Evolutionary conservation across 2,797 vertebrate genomes (phyloP), one percentile per base, ranked within the genome.

Genomic region (Menidia menidia): DNA sequence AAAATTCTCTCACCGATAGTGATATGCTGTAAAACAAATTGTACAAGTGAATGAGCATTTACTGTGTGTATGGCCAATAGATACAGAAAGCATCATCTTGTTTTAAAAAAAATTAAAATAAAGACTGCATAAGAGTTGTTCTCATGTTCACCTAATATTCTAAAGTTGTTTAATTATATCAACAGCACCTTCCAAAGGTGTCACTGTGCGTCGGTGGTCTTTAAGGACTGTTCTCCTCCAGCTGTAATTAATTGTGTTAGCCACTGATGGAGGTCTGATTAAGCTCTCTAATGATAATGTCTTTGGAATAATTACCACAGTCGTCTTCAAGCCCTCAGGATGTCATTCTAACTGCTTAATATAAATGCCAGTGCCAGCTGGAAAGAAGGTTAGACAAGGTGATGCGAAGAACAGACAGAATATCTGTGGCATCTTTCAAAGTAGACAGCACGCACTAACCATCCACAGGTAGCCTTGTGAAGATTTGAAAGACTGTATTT

Each of bases 191-290:
- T 45, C 64, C 18, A 61, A 60, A 68, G 55, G 44, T 39, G 30
- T 41, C 30, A 25, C 54, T 60, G 41, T 82, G 79, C 6, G 55
- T 75, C 75, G 60, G 55, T 64, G 71, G 62, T 77, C 81, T 75
- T 81, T 30, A 15, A 77, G 71, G 70, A 69, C 52, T 55, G 6
- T 6, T 62, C 78, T 83, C 65, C 77, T 72, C 55, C 57, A 83
- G 78, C 67, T 82, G 65, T 78, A 84, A 88, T 92, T 86, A 90
- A 91, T 83, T 52, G 54, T 25, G 64, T 84, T 90, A 91, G 84
- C 78, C 70, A 59, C 84, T 89, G 87, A 91, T 89, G 87, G 84
- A 86, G 73, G 81, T 80, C 87, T 89, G 90, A 93, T 91, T 92
- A 91, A 85, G 83, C 80, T 81, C 80, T 90, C 81, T 82, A 88